A percentile compares a stretch with the other conserved stretches of the same genome.
Evolutionary conservation across 2,888 invertebrate genomes (phyloP).

Genomic region (Drosophila niveifrons): DNA sequence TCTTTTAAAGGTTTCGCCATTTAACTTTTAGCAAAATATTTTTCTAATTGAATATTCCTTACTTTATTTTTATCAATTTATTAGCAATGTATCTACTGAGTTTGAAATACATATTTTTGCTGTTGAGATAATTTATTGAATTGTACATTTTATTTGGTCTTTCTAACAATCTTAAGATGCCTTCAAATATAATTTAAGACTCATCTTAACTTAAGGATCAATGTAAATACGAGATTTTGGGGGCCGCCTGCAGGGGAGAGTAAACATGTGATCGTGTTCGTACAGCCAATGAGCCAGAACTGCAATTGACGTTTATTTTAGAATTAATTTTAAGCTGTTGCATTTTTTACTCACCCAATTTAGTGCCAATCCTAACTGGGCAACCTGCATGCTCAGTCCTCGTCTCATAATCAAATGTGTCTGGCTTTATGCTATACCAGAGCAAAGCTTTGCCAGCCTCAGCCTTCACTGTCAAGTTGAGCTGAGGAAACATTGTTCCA

Average conservation of each 20-base stretch:
- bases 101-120: too few relatives aligned
- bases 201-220: too few relatives aligned
- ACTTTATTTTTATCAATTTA: too few relatives aligned
- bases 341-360: conserved; percentile 14
- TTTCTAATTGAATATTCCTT: too few relatives aligned
- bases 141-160: too few relatives aligned
- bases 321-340: not conserved
- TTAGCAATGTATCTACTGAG: too few relatives aligned
- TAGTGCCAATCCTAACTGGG: conserved; percentile 31
- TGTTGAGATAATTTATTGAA: too few relatives aligned
- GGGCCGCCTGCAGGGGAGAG: conserved; percentile 22
- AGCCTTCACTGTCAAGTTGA: conserved; percentile 25
- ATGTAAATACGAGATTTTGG: not conserved
- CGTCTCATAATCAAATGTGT: conserved; percentile 6
- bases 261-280: conserved; percentile 36
- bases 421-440: conserved; percentile 23
- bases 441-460: conserved; percentile 30
- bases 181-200: too few relatives aligned
- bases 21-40: too few relatives aligned
- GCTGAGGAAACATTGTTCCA: conserved; percentile 8
- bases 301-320: not conserved
- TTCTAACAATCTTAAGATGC: too few relatives aligned
- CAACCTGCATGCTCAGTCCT: conserved; percentile 20
- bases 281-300: conserved; percentile 30
- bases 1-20: too few relatives aligned